A percentile compares a stretch with the other conserved stretches of the same genome.
Conservation (phyloP, 2,113 vertebrate species). For the Tichodroma muraria region DNA sequence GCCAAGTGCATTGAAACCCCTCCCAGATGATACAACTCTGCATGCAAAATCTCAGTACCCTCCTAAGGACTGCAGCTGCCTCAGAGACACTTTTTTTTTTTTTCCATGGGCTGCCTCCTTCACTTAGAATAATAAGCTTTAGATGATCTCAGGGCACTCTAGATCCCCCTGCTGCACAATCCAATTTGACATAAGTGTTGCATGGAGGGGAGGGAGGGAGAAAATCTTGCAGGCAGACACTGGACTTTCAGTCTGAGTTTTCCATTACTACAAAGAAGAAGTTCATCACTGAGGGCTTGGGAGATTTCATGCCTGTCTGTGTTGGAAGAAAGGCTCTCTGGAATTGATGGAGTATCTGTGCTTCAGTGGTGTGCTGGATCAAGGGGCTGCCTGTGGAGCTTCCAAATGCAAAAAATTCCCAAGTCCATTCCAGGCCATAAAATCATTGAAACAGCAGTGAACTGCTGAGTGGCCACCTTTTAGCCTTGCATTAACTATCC, state of each 20-base stretch:
- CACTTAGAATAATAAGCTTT: constrained; percentile 51
- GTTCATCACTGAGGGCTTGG: background rate
- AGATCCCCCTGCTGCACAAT: constrained; percentile 4
- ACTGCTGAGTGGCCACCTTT: background rate
- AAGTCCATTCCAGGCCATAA: background rate
- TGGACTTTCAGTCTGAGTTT: background rate
- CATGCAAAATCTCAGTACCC: background rate
- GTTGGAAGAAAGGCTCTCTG: background rate
- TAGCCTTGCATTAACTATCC: background rate
- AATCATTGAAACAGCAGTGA: background rate
- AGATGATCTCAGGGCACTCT: constrained; percentile 17
- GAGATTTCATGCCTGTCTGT: background rate
- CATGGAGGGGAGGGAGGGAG: background rate
- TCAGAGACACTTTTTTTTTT: background rate
- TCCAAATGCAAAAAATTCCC: background rate
- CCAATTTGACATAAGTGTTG: constrained; percentile 17
- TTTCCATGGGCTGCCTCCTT: constrained; percentile 4
- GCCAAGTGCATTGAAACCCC: background rate
- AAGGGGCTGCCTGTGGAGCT: background rate
- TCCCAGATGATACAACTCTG: background rate
- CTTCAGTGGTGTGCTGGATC: background rate
- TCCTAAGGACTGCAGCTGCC: constrained; percentile 1
- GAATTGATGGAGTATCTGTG: background rate
- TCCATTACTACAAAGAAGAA: background rate
- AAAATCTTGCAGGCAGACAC: background rate